Percentiles rank a stretch among this genome's conserved stretches.
phyloP scores from a whole-genome alignment of 1,140 invertebrate species.

The Aporrectodea caliginosa region DNA sequence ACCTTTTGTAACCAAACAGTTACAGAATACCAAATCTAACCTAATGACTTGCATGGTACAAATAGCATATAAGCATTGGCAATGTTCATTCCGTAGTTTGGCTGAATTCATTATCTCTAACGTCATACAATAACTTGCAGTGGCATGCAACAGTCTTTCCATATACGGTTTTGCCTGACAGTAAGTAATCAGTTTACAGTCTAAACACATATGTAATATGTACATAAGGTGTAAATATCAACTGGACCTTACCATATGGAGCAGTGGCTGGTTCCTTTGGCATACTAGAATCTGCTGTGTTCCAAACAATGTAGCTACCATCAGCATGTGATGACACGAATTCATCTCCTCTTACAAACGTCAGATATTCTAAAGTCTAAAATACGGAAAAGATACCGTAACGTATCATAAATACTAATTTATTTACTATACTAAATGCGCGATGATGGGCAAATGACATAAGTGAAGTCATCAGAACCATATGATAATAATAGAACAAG shows the following conservation, averaged over 20 bases:
- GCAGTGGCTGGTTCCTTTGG: slow-evolving; percentile 55
- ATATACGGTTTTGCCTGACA: not conserved
- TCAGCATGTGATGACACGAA: slow-evolving; percentile 94
- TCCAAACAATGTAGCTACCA: slow-evolving; percentile 83
- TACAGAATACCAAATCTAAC: no score
- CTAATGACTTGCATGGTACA: no score
- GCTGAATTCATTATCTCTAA: not conserved
- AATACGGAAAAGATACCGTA: not conserved
- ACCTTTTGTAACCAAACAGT: no score
- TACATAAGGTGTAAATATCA: not conserved
- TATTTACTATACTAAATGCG: not conserved
- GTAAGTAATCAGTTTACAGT: not conserved
- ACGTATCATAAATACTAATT: not conserved
- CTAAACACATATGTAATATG: not conserved
- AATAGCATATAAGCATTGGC: no score
- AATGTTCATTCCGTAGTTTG: not conserved
- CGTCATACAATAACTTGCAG: not conserved
- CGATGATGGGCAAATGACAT: not conserved
- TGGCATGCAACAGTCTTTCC: not conserved
- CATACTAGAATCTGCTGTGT: slow-evolving; percentile 56
- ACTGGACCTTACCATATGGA: slow-evolving; percentile 49
- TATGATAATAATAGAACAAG: no score
- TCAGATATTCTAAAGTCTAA: slow-evolving; percentile 71
- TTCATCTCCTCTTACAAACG: slow-evolving; percentile 72
- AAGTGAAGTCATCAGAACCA: not conserved